Evolutionary conservation across 2,888 invertebrate genomes (phyloP).

Genomic region (Serrognathus titanus): DNA sequence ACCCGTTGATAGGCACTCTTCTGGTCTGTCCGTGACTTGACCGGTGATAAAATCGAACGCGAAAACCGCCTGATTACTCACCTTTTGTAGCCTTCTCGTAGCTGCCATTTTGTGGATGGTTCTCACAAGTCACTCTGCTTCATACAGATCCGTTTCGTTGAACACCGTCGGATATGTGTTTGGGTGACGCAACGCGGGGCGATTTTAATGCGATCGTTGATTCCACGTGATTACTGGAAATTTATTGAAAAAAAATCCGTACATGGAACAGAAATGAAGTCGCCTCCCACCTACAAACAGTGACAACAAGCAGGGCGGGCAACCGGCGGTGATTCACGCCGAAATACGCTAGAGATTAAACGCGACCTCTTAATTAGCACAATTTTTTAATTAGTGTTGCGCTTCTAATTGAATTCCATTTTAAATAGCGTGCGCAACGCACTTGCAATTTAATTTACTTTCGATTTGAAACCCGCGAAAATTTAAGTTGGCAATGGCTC

Average conservation of each 20-base stretch:
- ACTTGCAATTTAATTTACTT: no score
- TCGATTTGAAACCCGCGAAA: no score
- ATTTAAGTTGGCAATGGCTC: no score
- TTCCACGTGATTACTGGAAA: slow-evolving; percentile 14
- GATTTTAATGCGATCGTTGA: background rate
- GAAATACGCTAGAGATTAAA: no score
- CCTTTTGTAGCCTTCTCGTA: slow-evolving; percentile 78
- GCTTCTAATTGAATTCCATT: no score
- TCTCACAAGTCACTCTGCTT: slow-evolving; percentile 11
- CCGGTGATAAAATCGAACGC: no score
- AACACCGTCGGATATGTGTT: background rate
- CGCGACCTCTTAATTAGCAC: no score
- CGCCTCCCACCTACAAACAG: slow-evolving; percentile 11
- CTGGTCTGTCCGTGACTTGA: no score
- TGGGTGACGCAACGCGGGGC: background rate
- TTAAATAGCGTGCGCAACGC: no score
- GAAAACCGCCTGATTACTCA: slow-evolving; percentile 41
- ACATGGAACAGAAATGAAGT: slow-evolving; percentile 6
- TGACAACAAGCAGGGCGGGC: background rate
- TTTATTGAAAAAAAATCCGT: slow-evolving; percentile 14
- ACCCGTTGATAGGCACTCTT: no score
- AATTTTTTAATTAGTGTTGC: no score
- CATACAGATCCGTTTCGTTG: slow-evolving; percentile 5
- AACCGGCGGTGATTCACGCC: no score
- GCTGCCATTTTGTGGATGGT: slow-evolving; percentile 67